A percentile compares a stretch with the other conserved stretches of the same genome.
Evolutionary conservation across 2,113 vertebrate species (phyloP).

Genomic region (Taxidea taxus): DNA sequence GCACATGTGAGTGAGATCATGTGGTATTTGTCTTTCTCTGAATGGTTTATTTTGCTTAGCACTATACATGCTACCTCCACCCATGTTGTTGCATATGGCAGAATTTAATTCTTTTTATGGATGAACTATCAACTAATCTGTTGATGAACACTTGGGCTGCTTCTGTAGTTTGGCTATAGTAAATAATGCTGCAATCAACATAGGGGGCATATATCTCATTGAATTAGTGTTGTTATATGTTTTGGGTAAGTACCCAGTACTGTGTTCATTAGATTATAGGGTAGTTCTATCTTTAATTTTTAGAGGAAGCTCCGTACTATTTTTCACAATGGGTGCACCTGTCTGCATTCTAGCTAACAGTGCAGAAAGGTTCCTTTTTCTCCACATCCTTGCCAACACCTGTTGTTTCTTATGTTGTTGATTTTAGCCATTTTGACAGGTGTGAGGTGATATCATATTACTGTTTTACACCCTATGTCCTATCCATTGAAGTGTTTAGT

Average conservation of each 20-base stretch:
- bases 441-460: neutral
- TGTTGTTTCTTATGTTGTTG: neutral
- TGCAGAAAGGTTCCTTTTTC: neutral
- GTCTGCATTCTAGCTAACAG: neutral
- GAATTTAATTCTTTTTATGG: neutral
- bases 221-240: too few relatives aligned
- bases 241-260: too few relatives aligned
- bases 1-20: neutral
- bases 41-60: neutral
- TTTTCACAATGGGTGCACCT: neutral
- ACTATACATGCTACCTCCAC: neutral
- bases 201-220: too few relatives aligned
- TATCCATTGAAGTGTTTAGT: neutral
- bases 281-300: too few relatives aligned
- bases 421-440: neutral
- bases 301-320: neutral
- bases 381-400: neutral
- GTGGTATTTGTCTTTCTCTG: neutral
- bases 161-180: too few relatives aligned
- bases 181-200: too few relatives aligned
- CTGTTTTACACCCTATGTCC: neutral
- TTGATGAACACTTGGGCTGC: too few relatives aligned
- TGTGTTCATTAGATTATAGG: too few relatives aligned
- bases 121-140: neutral
- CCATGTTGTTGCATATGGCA: neutral